Base-by-base conservation (phyloP, 2,888 invertebrate genomes). In the Mellilla xanthometata region DNA sequence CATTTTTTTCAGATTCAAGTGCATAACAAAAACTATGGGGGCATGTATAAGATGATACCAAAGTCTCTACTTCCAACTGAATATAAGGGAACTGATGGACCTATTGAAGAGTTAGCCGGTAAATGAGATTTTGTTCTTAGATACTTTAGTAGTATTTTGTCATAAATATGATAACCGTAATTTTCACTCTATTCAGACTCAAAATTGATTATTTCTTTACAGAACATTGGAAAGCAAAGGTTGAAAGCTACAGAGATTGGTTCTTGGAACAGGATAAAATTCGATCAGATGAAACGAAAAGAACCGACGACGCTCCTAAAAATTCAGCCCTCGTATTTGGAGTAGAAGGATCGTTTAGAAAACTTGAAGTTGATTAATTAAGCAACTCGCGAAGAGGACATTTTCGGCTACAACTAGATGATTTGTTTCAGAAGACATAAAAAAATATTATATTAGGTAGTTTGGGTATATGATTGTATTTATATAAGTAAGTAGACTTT, bases 41-140 rank as follows among this genome's bases (percentile, higher is more conserved):
- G 78, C 4, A 66, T 92, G 32, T 84, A 90, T 58, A 78, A 91
- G 56, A 52, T 73, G 13, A 74, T 92, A 49, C 91, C 92, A 0
- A 83, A 84, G 50, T 64, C 74, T 5, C 65, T 91, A 35, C 65
- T 92, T 7, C 92, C 92, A 0, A 68, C 69, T 7, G 92, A 93
- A 64, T 92, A 91, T 54, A 92, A 91, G 9, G 92, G 93, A 0
- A 81, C 84, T 23, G 90, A 85, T 43, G 90, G 89, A 5, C 67
- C 86, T 12, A 39, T 92, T 24, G 72, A 84, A 53, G 86, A 90
- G 52, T 61, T 92, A 31, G 83, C 79, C 42, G 87, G 92, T 91
- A 76, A 60, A 22, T 27, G 29, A 11, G 9, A 10, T n/a, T 9
- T 1, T 26, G 8, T 2, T 0, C 3, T 26, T n/a, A 26, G 1